A percentile compares a stretch with the other conserved stretches of the same genome.
These are phyloP conservation scores for Amia ocellicauda DNA, from an alignment of 2,113 vertebrate genomes.

Conservation along the genomic window DNA sequence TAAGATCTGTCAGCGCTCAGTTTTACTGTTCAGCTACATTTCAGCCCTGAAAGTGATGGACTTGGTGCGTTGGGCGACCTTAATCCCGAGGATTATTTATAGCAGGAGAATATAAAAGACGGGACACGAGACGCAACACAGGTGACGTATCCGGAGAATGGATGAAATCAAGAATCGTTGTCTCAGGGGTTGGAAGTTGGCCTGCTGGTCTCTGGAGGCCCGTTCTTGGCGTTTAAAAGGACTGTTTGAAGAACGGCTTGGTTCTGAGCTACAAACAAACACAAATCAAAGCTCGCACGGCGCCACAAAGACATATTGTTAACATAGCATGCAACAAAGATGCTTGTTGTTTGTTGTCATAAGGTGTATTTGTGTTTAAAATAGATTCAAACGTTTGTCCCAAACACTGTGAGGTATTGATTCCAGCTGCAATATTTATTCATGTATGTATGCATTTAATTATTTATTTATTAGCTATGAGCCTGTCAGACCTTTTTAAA, in stretches of 20 bases:
- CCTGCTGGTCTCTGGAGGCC: conserved; percentile 9
- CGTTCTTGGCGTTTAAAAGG: conserved; percentile 53
- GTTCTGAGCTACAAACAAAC: conserved; percentile 53
- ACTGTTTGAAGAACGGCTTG: conserved; percentile 64
- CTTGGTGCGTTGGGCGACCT: background rate
- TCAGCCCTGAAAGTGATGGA: background rate
- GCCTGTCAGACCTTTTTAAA: too few relatives aligned
- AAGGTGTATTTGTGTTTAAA: too few relatives aligned
- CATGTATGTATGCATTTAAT: too few relatives aligned
- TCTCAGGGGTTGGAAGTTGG: conserved; percentile 51
- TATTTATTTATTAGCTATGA: too few relatives aligned
- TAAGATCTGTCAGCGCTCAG: too few relatives aligned
- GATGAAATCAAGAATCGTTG: conserved; percentile 63
- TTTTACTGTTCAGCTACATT: too few relatives aligned
- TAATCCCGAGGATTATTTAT: conserved; percentile 43
- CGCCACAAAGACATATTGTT: conserved; percentile 29
- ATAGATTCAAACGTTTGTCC: too few relatives aligned
- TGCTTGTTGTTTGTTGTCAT: too few relatives aligned
- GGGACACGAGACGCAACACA: conserved; percentile 52
- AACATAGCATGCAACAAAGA: too few relatives aligned
- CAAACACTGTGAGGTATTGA: too few relatives aligned
- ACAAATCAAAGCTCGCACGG: conserved; percentile 46
- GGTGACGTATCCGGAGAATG: conserved; percentile 50
- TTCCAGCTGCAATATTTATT: too few relatives aligned
- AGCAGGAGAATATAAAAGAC: conserved; percentile 35